Evolutionary conservation across 2,797 vertebrate species (phyloP), one percentile per base, ranked within the genome.

Genomic region (Cynopterus sphinx): DNA sequence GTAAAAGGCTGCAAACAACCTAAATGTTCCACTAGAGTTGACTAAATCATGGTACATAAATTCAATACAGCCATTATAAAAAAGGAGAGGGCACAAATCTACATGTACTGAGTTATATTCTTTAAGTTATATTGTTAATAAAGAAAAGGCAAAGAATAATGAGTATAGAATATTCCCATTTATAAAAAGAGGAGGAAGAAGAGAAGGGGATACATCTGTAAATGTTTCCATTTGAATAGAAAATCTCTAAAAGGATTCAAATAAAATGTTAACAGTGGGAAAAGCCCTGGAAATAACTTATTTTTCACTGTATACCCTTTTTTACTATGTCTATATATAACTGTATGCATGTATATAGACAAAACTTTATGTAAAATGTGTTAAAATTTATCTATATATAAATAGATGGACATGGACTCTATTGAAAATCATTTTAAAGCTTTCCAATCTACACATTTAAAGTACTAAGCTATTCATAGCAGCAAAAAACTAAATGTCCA

Each of bases 391-490:
- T 49, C 49, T 67, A 36, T 67, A 67, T 67, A 26, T 19, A 15
- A 49, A 67, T 15, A 67, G 19, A 67, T 67, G 21, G n/a, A 36
- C 21, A 67, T 67, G 33, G 33, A 36, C 59, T 91, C 28, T 74
- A 92, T 49, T n/a, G 55, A 39, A 78, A 73, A 63, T 77, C 16
- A 82, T 74, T 81, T 93, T 57, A 82, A 74, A 88, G 46, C 15
- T 67, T 94, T 88, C 74, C 85, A 57, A 82, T 87, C 36, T 68
- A 61, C 13, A 49, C 77, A 77, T 87, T 90, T 87, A 61, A 83
- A 9, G 6, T 55, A 87, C n/a, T 87, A 84, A 78, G 26, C 75
- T 94, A 87, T 75, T 82, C 31, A 63, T 33, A 93, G 86, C 26
- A 82, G 43, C 31, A 71, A 61, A 90, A 90, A 19, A 85, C 36